Evolutionary conservation across 2,797 vertebrate genomes (phyloP).

Genomic region (Discoglossus pictus): DNA sequence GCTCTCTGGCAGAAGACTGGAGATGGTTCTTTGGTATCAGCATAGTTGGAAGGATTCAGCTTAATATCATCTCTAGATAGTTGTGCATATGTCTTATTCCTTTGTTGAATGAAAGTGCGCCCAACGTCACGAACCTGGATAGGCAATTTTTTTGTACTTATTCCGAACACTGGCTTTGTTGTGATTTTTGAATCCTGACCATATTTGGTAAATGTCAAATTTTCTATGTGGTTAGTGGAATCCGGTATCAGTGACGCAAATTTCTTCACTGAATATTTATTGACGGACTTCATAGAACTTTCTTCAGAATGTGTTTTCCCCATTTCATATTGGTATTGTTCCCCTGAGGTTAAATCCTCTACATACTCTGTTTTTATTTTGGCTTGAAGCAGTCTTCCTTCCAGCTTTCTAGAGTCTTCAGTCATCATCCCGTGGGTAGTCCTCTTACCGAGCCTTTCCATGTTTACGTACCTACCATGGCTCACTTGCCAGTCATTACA

Average conservation of each 20-base stretch:
- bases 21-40: slow-evolving; percentile 20
- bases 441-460: slow-evolving; percentile 15
- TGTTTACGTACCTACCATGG: background rate
- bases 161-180: background rate
- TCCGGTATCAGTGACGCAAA: slow-evolving; percentile 3
- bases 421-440: background rate
- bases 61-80: background rate
- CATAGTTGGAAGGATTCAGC: background rate
- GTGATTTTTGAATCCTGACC: background rate
- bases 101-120: background rate
- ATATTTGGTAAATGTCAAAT: slow-evolving; percentile 3
- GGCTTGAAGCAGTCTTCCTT: background rate
- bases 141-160: slow-evolving; percentile 15
- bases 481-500: slow-evolving; percentile 15
- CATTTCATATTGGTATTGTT: slow-evolving; percentile 3
- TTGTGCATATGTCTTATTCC: background rate
- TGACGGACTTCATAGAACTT: background rate
- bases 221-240: slow-evolving; percentile 13
- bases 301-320: background rate
- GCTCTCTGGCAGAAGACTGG: background rate
- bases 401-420: background rate
- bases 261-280: slow-evolving; percentile 21
- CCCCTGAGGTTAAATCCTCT: background rate
- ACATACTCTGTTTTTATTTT: background rate
- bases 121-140: background rate